Evolutionary conservation across 1,140 invertebrate genomes (phyloP).

Genomic region (Drosophila elegans): DNA sequence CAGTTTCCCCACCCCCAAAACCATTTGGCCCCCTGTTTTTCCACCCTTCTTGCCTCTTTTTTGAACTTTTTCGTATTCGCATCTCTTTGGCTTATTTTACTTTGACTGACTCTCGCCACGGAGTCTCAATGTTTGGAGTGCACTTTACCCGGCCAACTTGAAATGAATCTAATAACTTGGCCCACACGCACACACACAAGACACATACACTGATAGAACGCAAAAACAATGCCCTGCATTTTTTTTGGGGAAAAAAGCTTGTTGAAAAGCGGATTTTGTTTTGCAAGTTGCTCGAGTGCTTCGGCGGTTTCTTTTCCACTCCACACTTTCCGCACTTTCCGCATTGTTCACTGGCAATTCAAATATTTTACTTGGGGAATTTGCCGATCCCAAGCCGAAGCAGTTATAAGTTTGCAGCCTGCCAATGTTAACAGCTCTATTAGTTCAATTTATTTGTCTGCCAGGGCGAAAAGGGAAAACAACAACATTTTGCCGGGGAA

Average conservation of each 20-base stretch:
- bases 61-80: conserved; percentile 43
- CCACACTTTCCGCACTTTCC: conserved; percentile 57
- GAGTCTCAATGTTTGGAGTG: conserved; percentile 72
- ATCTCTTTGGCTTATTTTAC: conserved; percentile 61
- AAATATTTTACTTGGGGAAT: conserved; percentile 75
- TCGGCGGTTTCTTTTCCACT: conserved; percentile 61
- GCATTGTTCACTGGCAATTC: conserved; percentile 72
- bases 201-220: conserved; percentile 6
- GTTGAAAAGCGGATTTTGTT: conserved; percentile 67
- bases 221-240: conserved; percentile 47
- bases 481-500: conserved; percentile 37
- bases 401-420: conserved; percentile 63
- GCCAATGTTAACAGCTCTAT: conserved; percentile 80
- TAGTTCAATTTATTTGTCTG: conserved; percentile 83
- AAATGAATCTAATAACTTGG: conserved; percentile 82
- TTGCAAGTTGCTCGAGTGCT: conserved; percentile 70
- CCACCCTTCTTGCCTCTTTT: background rate
- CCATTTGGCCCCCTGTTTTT: no score
- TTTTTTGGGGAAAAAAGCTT: conserved; percentile 19
- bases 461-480: conserved; percentile 25
- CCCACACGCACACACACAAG: conserved; percentile 26
- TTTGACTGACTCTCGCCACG: conserved; percentile 65
- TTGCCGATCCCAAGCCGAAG: conserved; percentile 31
- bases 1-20: no score
- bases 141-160: conserved; percentile 76